Evolutionary conservation across 2,888 invertebrate genomes (phyloP).

Genomic region (Lottia gigantea): DNA sequence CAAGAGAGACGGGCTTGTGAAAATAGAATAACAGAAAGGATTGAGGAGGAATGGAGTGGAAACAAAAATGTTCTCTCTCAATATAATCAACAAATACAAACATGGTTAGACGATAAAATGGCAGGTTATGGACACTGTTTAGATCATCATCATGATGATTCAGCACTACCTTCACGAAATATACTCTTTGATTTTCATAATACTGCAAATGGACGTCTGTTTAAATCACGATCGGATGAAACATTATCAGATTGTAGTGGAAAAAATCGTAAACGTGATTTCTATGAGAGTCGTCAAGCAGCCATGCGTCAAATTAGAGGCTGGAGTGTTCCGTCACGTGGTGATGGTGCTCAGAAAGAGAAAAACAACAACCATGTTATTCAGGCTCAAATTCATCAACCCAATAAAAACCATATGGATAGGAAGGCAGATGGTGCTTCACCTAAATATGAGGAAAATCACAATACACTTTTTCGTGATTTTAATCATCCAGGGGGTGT

Average conservation of each 20-base stretch:
- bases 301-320: conserved; percentile 61
- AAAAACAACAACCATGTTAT: conserved; percentile 15
- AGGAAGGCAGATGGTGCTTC: conserved; percentile 28
- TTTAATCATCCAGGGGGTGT: conserved; percentile 15
- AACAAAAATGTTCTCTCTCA: conserved; percentile 66
- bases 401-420: conserved; percentile 15
- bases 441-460: conserved; percentile 22
- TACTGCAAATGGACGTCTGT: conserved; percentile 54
- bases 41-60: conserved; percentile 72
- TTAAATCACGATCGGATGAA: conserved; percentile 65
- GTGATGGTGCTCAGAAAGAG: conserved; percentile 29
- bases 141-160: conserved; percentile 61
- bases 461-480: conserved; percentile 1
- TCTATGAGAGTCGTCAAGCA: conserved; percentile 56
- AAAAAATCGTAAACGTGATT: conserved; percentile 70
- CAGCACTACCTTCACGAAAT: conserved; percentile 52
- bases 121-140: conserved; percentile 57
- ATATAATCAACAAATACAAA: conserved; percentile 51
- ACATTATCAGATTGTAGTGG: conserved; percentile 77
- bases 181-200: conserved; percentile 52
- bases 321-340: conserved; percentile 54
- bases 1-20: conserved; percentile 75
- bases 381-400: conserved; percentile 24
- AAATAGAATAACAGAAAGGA: conserved; percentile 76
- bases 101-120: conserved; percentile 58